Evolutionary conservation across 2,797 vertebrate species (phyloP), one percentile per base, ranked within the genome.

Genomic region (Salmo trutta): DNA sequence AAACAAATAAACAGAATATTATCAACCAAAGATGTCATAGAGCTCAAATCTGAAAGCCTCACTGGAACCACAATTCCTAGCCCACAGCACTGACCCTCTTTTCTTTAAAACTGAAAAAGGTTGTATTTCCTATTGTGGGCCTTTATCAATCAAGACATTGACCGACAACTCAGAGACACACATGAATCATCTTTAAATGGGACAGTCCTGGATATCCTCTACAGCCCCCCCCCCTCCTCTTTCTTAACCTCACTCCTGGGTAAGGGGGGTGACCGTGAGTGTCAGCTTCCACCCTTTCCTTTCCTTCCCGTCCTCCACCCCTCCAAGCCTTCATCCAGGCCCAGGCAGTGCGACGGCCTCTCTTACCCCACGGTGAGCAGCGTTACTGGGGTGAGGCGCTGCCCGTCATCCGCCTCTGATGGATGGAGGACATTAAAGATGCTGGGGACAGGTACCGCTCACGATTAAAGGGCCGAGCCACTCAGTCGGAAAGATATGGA

Each of bases 381-480:
- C 52, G 6, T 54, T 31, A 31, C 2, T 67, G 59, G 80, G 77
- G 79, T 72, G 76, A 76, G 81, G 83, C 82, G 79, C 77, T 72
- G 76, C 78, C 87, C 75, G 87, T 91, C 92, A 91, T 89, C 84
- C 83, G 77, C 41, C 80, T 74, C 91, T 93, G 93, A 93, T 92
- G 91, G 91, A 93, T 93, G 89, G 84, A 73, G 88, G 86, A 92
- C 91, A 93, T 93, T 93, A 93, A 75, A 62, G 91, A 90, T 92
- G 87, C 84, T 88, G 92, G 91, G 91, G 91, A 93, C 93, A 93
- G 93, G 92, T 93, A 91, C 90, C 90, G 89, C 83, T 74, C 87
- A 92, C 92, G 92, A 93, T 93, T 93, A 92, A 92, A 93, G 91
- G 91, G 86, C 89, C 80, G 84, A 88, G 88, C 88, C 91, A 92